Evolutionary conservation across 2,888 invertebrate species (phyloP).

Genomic region (Caradrina kadenii): DNA sequence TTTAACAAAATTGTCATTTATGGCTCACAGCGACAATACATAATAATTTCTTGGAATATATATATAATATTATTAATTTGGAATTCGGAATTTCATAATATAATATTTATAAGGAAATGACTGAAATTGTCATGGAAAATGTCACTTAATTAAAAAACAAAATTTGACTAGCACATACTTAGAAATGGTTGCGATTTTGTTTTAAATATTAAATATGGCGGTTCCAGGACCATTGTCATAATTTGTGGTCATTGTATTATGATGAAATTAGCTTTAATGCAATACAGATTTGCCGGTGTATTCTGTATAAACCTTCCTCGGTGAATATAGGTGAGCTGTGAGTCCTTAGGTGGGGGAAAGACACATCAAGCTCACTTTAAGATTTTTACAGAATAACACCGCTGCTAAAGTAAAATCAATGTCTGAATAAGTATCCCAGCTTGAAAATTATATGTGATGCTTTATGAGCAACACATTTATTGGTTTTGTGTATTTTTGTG

Average conservation of each 20-base stretch:
- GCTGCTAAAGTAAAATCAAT: conserved; percentile 22
- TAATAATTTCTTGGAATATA: conserved; percentile 37
- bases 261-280: conserved; percentile 23
- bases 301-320: neutral
- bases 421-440: conserved; percentile 5
- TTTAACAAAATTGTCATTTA: conserved; percentile 20
- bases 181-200: conserved; percentile 41
- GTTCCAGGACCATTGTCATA: conserved; percentile 44
- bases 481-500: no score
- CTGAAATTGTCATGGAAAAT: conserved; percentile 43
- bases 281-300: conserved; percentile 24
- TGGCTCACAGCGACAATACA: conserved; percentile 41
- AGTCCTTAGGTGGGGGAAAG: no score
- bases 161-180: conserved; percentile 27
- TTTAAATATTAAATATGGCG: conserved; percentile 15
- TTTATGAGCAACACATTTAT: no score
- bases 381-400: neutral
- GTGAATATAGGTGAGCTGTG: no score
- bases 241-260: conserved; percentile 34
- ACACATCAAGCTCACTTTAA: neutral
- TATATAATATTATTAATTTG: conserved; percentile 39
- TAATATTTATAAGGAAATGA: conserved; percentile 41
- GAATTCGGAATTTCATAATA: conserved; percentile 40
- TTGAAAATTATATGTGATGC: neutral
- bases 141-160: conserved; percentile 30